Base-by-base conservation (phyloP, 37 sponge, comb jelly and placozoan genomes). In the Aplysina aerophoba region DNA sequence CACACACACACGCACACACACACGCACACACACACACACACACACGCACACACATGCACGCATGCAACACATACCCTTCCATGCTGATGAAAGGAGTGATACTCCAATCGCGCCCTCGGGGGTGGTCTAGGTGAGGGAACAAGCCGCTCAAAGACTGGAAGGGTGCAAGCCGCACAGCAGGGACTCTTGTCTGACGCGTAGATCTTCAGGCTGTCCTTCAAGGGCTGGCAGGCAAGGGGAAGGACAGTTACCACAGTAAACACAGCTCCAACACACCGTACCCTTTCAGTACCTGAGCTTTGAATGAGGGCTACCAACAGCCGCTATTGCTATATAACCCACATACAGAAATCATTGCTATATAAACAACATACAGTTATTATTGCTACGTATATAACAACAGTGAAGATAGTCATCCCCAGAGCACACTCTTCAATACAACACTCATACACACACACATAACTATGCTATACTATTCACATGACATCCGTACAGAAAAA, bases 131-230 rank as follows among this genome's bases (percentile, higher is more conserved):
- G 25, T 1, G 25, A 24, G 78, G 78, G 78, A 40, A 24, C 24
- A 4, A 24, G 44, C 14, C 25, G 37, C 22, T 36, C 53, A 41
- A 75, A 75, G 20, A 75, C 78, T 40, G 78, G 78, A 37, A 24
- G 11, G 41, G 25, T 50, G 53, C 78, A 75, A 1, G 54, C 54
- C 6, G 78, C 78, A 75, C 78, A 75, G 41, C 78, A 75, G 41
- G 78, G 78, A 41, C 40, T 39, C 12, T 75, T 75, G 21, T 75
- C 78, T 4, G 78, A 75, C 3, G 78, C 78, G 15, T 75, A 75
- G 53, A 75, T 75, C 25, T 75, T 75, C 44, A 75, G n/a, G 38
- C 37, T 39, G 25, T 75, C 78, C 53, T 75, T 75, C 78, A 75
- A 16, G 37, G 44, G 78, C 78, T 75, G 25, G 21, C 35, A 44